Evolutionary conservation across 2,113 vertebrate species (phyloP).

Genomic region (Nycticebus coucang): DNA sequence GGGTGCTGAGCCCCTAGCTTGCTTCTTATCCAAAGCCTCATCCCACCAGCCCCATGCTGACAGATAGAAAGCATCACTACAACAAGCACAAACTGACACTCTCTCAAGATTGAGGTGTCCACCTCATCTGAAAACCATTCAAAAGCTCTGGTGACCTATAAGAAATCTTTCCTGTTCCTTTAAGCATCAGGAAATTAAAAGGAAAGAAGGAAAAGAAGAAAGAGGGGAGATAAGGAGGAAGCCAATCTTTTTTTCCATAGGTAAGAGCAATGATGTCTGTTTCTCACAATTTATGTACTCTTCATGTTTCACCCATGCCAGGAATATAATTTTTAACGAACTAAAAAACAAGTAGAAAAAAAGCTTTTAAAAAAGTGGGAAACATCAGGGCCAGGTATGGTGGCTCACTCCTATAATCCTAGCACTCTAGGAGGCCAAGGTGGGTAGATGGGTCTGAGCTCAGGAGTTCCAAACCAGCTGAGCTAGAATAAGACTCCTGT

Average conservation of each 20-base stretch:
- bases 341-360: slow-evolving; percentile 1
- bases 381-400: too few relatives aligned
- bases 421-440: too few relatives aligned
- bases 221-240: not conserved
- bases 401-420: too few relatives aligned
- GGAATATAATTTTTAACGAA: not conserved
- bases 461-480: too few relatives aligned
- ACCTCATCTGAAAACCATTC: not conserved
- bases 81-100: not conserved
- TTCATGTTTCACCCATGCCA: not conserved
- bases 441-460: too few relatives aligned
- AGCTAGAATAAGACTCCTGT: too few relatives aligned
- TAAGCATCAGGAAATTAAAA: slow-evolving; percentile 8
- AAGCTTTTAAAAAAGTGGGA: not conserved
- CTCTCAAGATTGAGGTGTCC: not conserved
- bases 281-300: not conserved
- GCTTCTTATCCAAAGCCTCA: not conserved
- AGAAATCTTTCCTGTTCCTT: not conserved
- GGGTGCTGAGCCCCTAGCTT: not conserved
- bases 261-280: not conserved
- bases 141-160: not conserved
- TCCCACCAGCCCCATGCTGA: not conserved
- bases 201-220: not conserved
- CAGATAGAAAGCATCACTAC: not conserved
- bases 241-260: not conserved